Evolutionary conservation across 92 coral and sea anemone species (phyloP), one percentile per base, ranked within the genome.

Genomic region (Pocillopora grandis): DNA sequence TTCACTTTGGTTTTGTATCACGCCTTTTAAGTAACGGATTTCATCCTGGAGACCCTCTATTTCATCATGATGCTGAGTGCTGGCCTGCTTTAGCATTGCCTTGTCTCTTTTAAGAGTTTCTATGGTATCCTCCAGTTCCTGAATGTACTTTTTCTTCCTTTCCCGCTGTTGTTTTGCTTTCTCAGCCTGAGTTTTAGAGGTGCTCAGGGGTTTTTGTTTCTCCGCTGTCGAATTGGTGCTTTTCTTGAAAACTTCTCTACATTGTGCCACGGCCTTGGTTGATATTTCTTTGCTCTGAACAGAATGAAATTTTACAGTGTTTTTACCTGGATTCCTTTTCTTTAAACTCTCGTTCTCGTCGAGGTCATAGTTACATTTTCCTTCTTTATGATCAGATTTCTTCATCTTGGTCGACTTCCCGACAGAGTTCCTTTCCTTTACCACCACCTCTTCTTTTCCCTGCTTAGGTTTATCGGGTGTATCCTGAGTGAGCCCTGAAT

Each of bases 1-100:
- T 65, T 94, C 93, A 70, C 98, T 93, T 78, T 93, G 91, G 74
- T 91, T 95, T 12, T 89, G 31, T 33, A 95, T 84, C n/a, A 95
- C 97, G 10, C 95, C 90, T 74, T 95, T 92, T 80, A 95, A 79
- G 88, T 93, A 95, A 12, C 87, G 77, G 49, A 95, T 80, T 61
- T 93, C 97, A 3, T 76, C 75, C 36, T 58, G 73, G 56, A 95
- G 37, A 57, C 82, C 89, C 74, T 86, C 92, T 21, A 93, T 65
- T 33, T 72, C 87, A 15, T 83, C 87, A 12, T 58, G 69, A 1
- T 85, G 73, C 63, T 80, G 81, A 12, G 88, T 27, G 27, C 76
- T 87, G 71, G 58, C 89, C 71, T 84, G 81, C 62, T 86, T 78
- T 18, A 93, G 79, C n/a, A 62, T 80, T 9, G 78, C 77, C 77